Base-by-base conservation (phyloP, 2,113 vertebrate species). In the Pelvicachromis taeniatus region DNA sequence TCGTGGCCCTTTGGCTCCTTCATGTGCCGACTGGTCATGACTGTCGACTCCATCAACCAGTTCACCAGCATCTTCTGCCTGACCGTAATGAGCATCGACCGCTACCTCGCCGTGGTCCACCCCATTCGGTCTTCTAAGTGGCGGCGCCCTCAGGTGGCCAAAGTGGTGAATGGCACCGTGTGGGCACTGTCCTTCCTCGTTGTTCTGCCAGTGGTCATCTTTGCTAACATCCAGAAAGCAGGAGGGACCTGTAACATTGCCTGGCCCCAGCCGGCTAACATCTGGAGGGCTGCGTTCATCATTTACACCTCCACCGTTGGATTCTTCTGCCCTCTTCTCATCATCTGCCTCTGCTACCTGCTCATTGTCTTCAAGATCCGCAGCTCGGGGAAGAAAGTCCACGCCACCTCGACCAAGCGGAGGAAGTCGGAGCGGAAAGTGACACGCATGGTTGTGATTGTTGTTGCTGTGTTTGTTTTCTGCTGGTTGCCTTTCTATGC, bases 11-110 rank as follows among this genome's bases (percentile, higher is more conserved):
- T 99, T 0, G 98, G 98, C 3, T 94, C 97, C 4, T 96, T 98
- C 61, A 96, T 98, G 61, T 99, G 98, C 90, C 95, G 98, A 1
- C 92, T 99, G 87, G 97, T 99, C 55, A 97, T 97, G 96, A 97
- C 98, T 0, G 95, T 98, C 4, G 98, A 99, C 2, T 97, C 97
- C 29, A 96, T 99, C 93, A 99, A 99, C 92, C 98, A 99, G 85
- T 99, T 99, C 96, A 99, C 98, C 87, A 98, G 98, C 91, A 97
- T 98, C 90, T 99, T 99, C 92, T 99, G 98, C 91, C 96, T 99
- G 93, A 99, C 97, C 0, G 96, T 99, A 88, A 99, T 99, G 98
- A 99, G 97, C 80, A 96, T 98, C 17, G 98, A 99, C 78, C 98
- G 98, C 68, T 99, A 99, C 93, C 93, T 99, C 52, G 98, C 98